These are phyloP conservation scores for Labroides dimidiatus DNA, from an alignment of 2,797 vertebrate species.

Conservation along the genomic window DNA sequence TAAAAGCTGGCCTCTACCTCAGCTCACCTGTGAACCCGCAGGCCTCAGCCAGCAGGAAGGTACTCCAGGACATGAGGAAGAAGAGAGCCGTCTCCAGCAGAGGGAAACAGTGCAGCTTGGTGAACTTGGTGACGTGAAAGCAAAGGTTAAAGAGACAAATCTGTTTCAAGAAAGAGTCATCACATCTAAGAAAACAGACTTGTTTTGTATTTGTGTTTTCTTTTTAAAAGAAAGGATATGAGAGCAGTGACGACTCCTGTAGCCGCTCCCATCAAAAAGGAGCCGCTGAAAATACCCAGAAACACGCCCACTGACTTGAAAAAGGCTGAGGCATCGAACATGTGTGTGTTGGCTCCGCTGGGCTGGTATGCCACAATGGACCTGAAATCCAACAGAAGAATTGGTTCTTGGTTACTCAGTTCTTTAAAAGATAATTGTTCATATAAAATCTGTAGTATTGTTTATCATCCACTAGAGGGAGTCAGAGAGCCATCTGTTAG, in stretches of 20 bases:
- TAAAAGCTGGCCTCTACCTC: fast-evolving
- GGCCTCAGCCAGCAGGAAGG: conserved; percentile 95
- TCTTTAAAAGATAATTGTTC: neutral
- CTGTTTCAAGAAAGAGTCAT: neutral
- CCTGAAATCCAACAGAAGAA: conserved; percentile 72
- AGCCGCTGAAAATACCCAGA: conserved; percentile 97
- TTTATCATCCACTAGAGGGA: conserved; percentile 70
- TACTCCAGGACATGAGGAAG: conserved; percentile 99
- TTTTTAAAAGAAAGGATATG: conserved; percentile 89
- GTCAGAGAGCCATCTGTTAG: conserved; percentile 31
- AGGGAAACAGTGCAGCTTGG: conserved; percentile 97
- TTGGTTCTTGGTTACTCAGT: neutral
- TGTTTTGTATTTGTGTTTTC: neutral
- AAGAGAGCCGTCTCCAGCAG: conserved; percentile 98
- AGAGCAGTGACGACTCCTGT: conserved; percentile 96
- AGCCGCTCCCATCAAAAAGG: conserved; percentile 96
- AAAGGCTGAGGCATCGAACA: conserved; percentile 96
- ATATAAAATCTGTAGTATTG: neutral
- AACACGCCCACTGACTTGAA: conserved; percentile 98
- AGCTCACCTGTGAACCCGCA: conserved; percentile 93
- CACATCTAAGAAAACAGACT: neutral
- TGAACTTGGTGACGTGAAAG: conserved; percentile 96
- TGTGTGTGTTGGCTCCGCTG: conserved; percentile 91
- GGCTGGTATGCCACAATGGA: conserved; percentile 98
- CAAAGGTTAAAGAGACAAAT: conserved; percentile 82